Evolutionary conservation across 2,797 vertebrate genomes (phyloP).

Genomic region (Gadopsis marmoratus): DNA sequence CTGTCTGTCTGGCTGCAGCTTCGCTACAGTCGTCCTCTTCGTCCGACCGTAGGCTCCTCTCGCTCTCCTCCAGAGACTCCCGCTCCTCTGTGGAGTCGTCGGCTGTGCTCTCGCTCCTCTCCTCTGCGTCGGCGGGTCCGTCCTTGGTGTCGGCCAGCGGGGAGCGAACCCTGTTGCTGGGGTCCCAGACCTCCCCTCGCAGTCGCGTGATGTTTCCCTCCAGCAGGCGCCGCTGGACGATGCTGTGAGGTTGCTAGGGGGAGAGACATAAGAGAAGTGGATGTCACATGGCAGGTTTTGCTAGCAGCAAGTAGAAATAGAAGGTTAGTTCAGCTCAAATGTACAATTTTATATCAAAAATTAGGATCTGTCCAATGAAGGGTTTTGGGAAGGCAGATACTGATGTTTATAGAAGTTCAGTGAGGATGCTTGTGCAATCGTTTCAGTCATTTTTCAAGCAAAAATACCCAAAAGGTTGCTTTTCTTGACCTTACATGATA

Average conservation of each 20-base stretch:
- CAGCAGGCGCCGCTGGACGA: conserved; percentile 93
- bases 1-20: conserved; percentile 63
- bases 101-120: conserved; percentile 85
- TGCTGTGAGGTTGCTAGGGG: conserved; percentile 92
- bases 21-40: conserved; percentile 82
- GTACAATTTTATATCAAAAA: background rate
- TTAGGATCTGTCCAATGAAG: background rate
- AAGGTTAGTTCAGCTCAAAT: background rate
- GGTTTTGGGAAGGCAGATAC: background rate
- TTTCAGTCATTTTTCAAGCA: background rate
- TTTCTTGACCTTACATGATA: background rate
- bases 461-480: background rate
- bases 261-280: background rate
- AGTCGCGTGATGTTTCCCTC: conserved; percentile 90
- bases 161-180: conserved; percentile 74
- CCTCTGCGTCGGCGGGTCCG: conserved; percentile 72
- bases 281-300: background rate
- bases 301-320: background rate
- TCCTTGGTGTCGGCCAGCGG: conserved; percentile 84
- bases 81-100: conserved; percentile 85
- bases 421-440: background rate
- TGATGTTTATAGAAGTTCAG: background rate
- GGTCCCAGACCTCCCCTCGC: conserved; percentile 80
- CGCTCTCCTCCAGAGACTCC: conserved; percentile 86
- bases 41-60: conserved; percentile 84